Base-by-base conservation (phyloP, 2,888 invertebrate species). In the Temnothorax rugatulus region DNA sequence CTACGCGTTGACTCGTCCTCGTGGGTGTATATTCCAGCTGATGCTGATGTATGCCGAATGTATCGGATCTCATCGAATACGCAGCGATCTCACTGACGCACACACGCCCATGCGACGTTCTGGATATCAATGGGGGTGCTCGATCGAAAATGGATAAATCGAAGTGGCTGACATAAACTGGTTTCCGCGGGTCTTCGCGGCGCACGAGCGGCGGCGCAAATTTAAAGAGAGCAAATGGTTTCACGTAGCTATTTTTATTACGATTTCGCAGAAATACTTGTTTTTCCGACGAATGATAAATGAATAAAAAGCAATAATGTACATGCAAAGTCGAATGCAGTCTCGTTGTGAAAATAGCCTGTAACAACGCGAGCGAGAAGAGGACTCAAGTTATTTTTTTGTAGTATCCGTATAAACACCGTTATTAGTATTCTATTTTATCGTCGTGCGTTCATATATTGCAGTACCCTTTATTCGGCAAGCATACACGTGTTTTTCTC, bases 1-100 rank as follows among this genome's bases (percentile, higher is more conserved):
- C 84, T 83, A 87, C 85, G 86, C 82, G 82, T 83, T 64, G 81
- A 82, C 82, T 83, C 85, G 38, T 81, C 54, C 52, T 82, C 82
- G 75, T 75, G 54, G 75, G 73, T 63, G 52, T 82, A 75, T 41
- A 63, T 82, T 63, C 52, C 63, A 75, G 75, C 75, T 71, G 79
- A 75, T 82, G 63, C 75, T 71, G 79, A 75, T 82, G 63, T 75
- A 63, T 25, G 41, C 41, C 75, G 38, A 68, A 75, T 75, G 75
- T 75, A 75, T 82, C 63, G 41, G 34, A 61, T 74, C 79, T 73
- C 75, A 69, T 84, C 82, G 75, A 79, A 74, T 82, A 86, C 61
- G 86, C 21, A 69, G 52, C 41, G 79, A 71, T 64, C 57, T 29
- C 83, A 82, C 68, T 76, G 64, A 74, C 83, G 76, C 79, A 50